Evolutionary conservation across 1,140 invertebrate genomes (phyloP), one percentile per base, ranked within the genome.

Genomic region (Pteromalus puparum): DNA sequence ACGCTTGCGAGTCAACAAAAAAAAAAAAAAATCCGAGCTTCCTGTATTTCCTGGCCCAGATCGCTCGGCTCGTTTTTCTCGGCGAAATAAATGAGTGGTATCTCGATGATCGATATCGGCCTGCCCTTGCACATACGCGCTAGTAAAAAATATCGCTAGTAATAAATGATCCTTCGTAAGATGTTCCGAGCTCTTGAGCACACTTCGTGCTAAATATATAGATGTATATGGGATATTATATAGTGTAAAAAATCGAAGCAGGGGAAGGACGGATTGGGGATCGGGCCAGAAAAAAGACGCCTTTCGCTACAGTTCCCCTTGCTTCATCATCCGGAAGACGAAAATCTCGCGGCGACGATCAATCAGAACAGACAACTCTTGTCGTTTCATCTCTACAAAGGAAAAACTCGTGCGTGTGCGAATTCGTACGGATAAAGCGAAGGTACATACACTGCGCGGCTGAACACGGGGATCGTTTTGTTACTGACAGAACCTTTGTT

Each of bases 271-370:
- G 48, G 67, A 67, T 10, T 34, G 30, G 30, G 38, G 6, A 42
- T 42, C 18, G n/a, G 2, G 48, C 18, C 26, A 76, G 26, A 77
- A 48, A 67, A 76, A n/a, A 34, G 30, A 21, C 28, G 65, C 15
- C 30, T n/a, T 68, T 42, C 15, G 12, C 53, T 18, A 61, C 21
- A 30, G 28, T 72, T 7, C 53, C 34, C 61, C 53, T 75, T 75
- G 26, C 21, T 48, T 21, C 9, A 53, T 70, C 26, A 77, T 61
- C 13, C 18, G 21, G 12, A 65, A 79, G 42, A 79, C 30, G 79
- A 74, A 80, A 84, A 84, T 80, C 48, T 79, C 72, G 48, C 24
- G 34, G 6, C 28, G 46, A 53, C 70, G 77, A 79, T 84, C 76
- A 80, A 84, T 84, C 83, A 73, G 70, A 0, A 7, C 26, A 5